Evolutionary conservation across 1,140 invertebrate genomes (phyloP), one percentile per base, ranked within the genome.

Genomic region (Ylistrum balloti): DNA sequence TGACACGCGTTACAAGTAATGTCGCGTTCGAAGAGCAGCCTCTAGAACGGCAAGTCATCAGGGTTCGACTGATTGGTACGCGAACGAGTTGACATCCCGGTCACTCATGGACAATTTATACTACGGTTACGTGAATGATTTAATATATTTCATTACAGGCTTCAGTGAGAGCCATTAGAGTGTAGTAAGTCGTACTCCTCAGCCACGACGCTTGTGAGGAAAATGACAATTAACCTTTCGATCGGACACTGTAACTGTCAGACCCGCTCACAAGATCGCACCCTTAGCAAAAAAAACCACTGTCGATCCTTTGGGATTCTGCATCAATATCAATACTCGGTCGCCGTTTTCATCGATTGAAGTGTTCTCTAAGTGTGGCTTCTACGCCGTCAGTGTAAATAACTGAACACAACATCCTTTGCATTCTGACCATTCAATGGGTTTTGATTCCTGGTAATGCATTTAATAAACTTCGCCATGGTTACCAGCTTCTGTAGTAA

Each of bases 31-130:
- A 74, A 1, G 56, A n/a, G 1, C 5, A 74, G 22, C 22, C 56
- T 28, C n/a, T 9, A 74, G 22, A 17, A 28, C 56, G 28, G 22
- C 56, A 74, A 22, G 56, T n/a, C 41, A 45, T 0, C 41, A 13
- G 0, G 17, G 20, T 45, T 38, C 9, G n/a, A 74, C 17, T 74
- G 56, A 74, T 74, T 28, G n/a, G 56, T 5, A 74, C n/a, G 56
- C n/a, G 56, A 74, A 74, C n/a, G n/a, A 74, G 9, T 74, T 74
- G 56, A 74, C 56, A 74, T 74, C 56, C 56, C 17, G 56, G 56
- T 74, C 56, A 74, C 56, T 74, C n/a, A 74, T 7, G n/a, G n/a
- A 28, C 56, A 28, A 74, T 74, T 74, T 74, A 74, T 3, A 74
- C 5, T 1, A 1, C 22, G 1, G 56, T 74, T 74, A 74, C 56